These are phyloP conservation scores for Anoplophora glabripennis DNA, from an alignment of 1,140 invertebrate genomes.

Conservation along the genomic window DNA sequence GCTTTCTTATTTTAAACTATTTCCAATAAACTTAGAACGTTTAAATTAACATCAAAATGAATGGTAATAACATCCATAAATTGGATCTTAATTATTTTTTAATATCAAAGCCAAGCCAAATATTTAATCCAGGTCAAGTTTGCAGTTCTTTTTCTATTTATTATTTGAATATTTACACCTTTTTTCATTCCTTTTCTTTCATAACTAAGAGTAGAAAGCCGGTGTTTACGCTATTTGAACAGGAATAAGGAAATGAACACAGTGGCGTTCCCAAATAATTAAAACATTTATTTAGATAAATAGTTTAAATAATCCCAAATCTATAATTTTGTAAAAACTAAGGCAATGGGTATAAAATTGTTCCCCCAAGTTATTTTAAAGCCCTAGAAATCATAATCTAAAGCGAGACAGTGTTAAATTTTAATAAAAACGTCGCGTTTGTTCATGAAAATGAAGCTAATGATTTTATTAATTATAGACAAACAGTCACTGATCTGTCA, in stretches of 20 bases:
- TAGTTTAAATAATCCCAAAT: no score
- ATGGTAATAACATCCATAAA: neutral
- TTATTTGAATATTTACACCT: neutral
- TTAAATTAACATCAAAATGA: constrained; percentile 1
- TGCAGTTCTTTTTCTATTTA: neutral
- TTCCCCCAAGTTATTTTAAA: no score
- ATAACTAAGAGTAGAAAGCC: neutral
- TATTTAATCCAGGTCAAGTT: neutral
- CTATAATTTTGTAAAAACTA: no score
- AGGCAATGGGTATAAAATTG: no score
- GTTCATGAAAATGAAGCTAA: no score
- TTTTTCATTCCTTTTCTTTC: neutral
- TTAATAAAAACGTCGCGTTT: no score
- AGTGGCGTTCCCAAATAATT: neutral
- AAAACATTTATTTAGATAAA: no score
- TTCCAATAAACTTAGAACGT: neutral
- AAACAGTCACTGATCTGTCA: no score
- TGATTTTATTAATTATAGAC: no score
- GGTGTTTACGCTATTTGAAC: neutral
- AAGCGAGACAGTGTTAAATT: no score
- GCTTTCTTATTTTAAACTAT: constrained; percentile 3
- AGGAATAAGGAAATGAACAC: neutral
- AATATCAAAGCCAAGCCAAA: neutral
- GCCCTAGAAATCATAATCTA: no score
- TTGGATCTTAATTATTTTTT: neutral